Percentiles rank a stretch among this genome's conserved stretches.
phyloP scores from a whole-genome alignment of 1,140 invertebrate species.

The Daktulosphaira vitifoliae region DNA sequence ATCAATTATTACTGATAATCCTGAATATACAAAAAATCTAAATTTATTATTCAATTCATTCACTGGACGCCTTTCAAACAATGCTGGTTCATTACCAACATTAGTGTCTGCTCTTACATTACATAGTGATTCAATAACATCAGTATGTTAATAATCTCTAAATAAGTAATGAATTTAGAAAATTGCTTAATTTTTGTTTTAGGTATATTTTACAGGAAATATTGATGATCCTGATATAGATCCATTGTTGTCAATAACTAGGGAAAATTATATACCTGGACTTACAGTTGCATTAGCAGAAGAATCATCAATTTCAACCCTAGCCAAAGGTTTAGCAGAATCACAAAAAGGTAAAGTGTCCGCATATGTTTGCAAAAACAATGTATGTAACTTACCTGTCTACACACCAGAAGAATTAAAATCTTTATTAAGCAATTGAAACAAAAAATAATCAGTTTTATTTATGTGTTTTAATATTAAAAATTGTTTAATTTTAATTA shows the following conservation, averaged over 20 bases:
- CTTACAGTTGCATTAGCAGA: slow-evolving; percentile 60
- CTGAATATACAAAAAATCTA: slow-evolving; percentile 53
- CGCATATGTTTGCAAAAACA: slow-evolving; percentile 73
- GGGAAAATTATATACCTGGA: slow-evolving; percentile 58
- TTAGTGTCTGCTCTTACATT: slow-evolving; percentile 67
- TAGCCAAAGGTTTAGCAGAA: slow-evolving; percentile 42
- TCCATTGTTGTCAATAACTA: slow-evolving; percentile 57
- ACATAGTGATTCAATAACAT: slow-evolving; percentile 55
- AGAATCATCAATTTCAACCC: slow-evolving; percentile 44
- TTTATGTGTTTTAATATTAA: too few relatives aligned
- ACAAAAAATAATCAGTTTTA: too few relatives aligned
- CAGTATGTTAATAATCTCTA: slow-evolving; percentile 52
- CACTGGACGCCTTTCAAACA: slow-evolving; percentile 48
- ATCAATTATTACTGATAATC: slow-evolving; percentile 54
- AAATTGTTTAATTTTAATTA: too few relatives aligned
- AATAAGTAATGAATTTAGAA: background rate
- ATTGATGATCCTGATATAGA: slow-evolving; percentile 56
- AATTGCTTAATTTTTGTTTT: slow-evolving; percentile 38
- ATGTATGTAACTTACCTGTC: slow-evolving; percentile 68
- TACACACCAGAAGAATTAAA: slow-evolving; percentile 58
- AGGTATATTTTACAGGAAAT: slow-evolving; percentile 60
- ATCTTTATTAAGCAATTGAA: slow-evolving; percentile 31
- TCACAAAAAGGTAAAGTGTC: slow-evolving; percentile 46
- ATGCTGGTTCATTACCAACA: slow-evolving; percentile 63
- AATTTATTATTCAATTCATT: slow-evolving; percentile 56